Percentiles rank a stretch among this genome's conserved stretches.
Evolutionary conservation across 1,140 invertebrate genomes (phyloP).

Genomic region (Drosophila ananassae): DNA sequence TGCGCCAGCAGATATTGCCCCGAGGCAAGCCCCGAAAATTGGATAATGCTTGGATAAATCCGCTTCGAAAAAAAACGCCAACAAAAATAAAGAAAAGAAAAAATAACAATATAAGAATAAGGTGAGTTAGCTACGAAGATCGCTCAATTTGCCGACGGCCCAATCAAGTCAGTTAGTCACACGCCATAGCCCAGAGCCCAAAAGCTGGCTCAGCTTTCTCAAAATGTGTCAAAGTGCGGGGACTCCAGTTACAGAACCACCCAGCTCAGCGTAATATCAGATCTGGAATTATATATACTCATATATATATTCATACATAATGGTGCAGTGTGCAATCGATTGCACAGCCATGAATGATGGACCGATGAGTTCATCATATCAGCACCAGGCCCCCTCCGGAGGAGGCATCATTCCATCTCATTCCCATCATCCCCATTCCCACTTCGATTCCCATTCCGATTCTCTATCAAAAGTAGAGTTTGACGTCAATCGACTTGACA

Average conservation of each 20-base stretch:
- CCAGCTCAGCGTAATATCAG: slow-evolving; percentile 47
- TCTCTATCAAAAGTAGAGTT: slow-evolving; percentile 55
- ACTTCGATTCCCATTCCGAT: slow-evolving; percentile 2
- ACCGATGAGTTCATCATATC: slow-evolving; percentile 54
- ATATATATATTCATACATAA: not conserved
- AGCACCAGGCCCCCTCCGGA: slow-evolving; percentile 61
- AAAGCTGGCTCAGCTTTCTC: slow-evolving; percentile 18
- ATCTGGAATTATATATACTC: slow-evolving; percentile 11
- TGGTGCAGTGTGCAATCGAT: slow-evolving; percentile 17
- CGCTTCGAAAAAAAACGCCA: slow-evolving; percentile 12
- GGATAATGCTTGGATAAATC: slow-evolving; percentile 78
- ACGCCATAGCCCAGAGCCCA: too few species aligned
- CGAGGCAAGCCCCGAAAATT: slow-evolving; percentile 38
- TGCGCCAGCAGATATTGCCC: slow-evolving; percentile 25
- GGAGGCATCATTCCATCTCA: slow-evolving; percentile 18
- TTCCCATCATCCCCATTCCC: not conserved
- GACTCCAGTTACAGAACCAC: slow-evolving; percentile 27
- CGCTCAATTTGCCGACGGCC: slow-evolving; percentile 36
- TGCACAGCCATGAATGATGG: slow-evolving; percentile 51
- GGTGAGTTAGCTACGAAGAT: slow-evolving; percentile 54
- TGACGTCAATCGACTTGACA: slow-evolving; percentile 82
- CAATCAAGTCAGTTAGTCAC: slow-evolving; percentile 7
- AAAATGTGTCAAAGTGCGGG: slow-evolving; percentile 33
- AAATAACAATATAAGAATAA: slow-evolving; percentile 11
- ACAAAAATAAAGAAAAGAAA: slow-evolving; percentile 41